Evolutionary conservation across 2,113 vertebrate genomes (phyloP), one percentile per base, ranked within the genome.

Genomic region (Pitta sordida): DNA sequence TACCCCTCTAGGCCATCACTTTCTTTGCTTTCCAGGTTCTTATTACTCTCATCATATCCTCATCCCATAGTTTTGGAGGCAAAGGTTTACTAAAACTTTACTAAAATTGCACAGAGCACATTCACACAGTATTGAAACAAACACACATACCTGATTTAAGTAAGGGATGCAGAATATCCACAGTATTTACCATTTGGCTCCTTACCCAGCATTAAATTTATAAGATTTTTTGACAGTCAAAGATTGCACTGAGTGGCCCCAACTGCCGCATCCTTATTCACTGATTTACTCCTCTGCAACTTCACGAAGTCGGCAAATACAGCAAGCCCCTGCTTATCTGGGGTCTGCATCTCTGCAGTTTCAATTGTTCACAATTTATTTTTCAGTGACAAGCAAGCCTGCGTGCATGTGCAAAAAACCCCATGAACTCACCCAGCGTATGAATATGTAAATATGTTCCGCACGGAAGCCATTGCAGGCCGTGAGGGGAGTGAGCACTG

Each of bases 71-170:
- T 46, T 88, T n/a, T 27, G 46, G 37, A 70, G 16, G 37, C 32
- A 68, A 51, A 90, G 19, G 34, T 24, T 82, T 39, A 20, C 21
- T 46, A 41, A 24, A 82, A 44, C 41, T 48, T 22, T n/a, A 81
- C n/a, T 22, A 56, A n/a, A n/a, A n/a, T 0, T 53, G 58, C 52
- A 78, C 9, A 46, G 20, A 64, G 36, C 23, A 83, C 48, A 20
- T 34, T 41, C 43, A 52, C 22, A 58, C 7, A 41, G 13, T 21
- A 63, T 18, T 56, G 58, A 52, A 51, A 86, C 0, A 0, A 78
- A 22, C 39, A 75, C 2, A 62, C 1, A 1, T 14, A 18, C 18
- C 13, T 73, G 26, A 74, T 37, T 74, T n/a, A 60, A 29, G 3
- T 5, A 65, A 69, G 8, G 7, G 34, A 68, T 62, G 23, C 18